Base-by-base conservation (phyloP, 2,888 invertebrate species). In the Troides helena region DNA sequence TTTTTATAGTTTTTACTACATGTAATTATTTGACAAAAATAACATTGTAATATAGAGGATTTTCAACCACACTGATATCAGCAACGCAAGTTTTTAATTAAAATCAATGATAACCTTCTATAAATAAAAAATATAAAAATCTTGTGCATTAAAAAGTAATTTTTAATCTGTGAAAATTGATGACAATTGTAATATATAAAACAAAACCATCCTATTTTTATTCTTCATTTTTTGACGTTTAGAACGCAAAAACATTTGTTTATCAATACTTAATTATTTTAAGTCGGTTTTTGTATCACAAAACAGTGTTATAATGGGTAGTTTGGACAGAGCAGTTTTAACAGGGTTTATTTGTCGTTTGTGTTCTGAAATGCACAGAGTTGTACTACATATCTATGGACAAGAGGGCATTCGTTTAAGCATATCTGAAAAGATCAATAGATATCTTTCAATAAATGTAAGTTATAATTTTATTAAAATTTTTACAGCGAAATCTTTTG, bases 331-430 rank as follows among this genome's bases (percentile, higher is more conserved):
- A 89, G 97, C 96, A 67, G 94, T 96, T 76, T 94, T 97, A 80
- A 96, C 96, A 66, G 97, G 97, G 76, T 97, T 96, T 91, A 95
- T 97, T 81, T 97, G 97, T 89, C 95, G 97, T 81, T 93, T 97
- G 72, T 97, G 97, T 86, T 97, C 97, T 50, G 96, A 96, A 93
- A 96, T 96, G 95, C 97, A 97, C 88, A 94, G 95, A 83, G 95
- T 95, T 80, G 97, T 97, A 68, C 95, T 97, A 77, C 97, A 97
- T 85, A 95, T 97, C 76, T 97, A 97, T 84, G 96, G 97, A 58
- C 95, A 95, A 78, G 96, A 95, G 90, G 97, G 96, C 65, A 94
- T 95, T 82, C 95, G 95, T 80, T 92, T 96, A 83, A 94, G 94
- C 80, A 93, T 97, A 74, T 95, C 96, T 50, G 95, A 96, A 80